Evolutionary conservation across 2,888 invertebrate genomes (phyloP).

Genomic region (Proisotoma minuta): DNA sequence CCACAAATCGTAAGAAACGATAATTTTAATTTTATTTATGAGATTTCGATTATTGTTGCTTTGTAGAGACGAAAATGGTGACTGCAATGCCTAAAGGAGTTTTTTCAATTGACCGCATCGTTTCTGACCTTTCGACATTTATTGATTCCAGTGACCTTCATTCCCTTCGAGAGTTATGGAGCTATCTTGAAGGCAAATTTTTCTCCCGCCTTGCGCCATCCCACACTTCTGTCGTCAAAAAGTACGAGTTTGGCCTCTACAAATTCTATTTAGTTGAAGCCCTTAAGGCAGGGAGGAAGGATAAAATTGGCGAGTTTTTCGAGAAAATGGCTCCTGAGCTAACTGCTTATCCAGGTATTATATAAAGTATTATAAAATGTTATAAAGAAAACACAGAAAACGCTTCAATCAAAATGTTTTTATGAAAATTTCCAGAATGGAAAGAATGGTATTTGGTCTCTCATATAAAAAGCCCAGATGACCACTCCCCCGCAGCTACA

Average conservation of each 20-base stretch:
- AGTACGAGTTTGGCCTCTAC: slow-evolving; percentile 49
- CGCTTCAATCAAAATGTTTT: too few species aligned
- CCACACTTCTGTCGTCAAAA: slow-evolving; percentile 56
- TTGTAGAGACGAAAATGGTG: slow-evolving; percentile 11
- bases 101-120: slow-evolving; percentile 45
- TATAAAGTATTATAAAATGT: too few species aligned
- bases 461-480: slow-evolving; percentile 44
- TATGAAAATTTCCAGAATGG: too few species aligned
- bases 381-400: too few species aligned
- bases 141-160: slow-evolving; percentile 65
- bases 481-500: slow-evolving; percentile 41
- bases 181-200: slow-evolving; percentile 77
- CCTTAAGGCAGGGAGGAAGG: slow-evolving; percentile 70
- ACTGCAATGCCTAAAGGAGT: slow-evolving; percentile 24
- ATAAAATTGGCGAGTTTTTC: slow-evolving; percentile 85
- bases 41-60: not conserved
- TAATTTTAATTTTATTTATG: too few species aligned
- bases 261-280: slow-evolving; percentile 89
- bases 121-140: slow-evolving; percentile 45
- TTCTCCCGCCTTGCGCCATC: slow-evolving; percentile 83
- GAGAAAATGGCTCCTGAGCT: slow-evolving; percentile 78
- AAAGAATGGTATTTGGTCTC: slow-evolving; percentile 69
- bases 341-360: slow-evolving; percentile 77
- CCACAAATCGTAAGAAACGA: not conserved
- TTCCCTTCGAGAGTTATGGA: slow-evolving; percentile 80